A percentile compares a stretch with the other conserved stretches of the same genome.
These are phyloP conservation scores for Temnopleurus reevesii DNA, from an alignment of 53 echinoderm and acorn worm genomes.

Conservation along the genomic window DNA sequence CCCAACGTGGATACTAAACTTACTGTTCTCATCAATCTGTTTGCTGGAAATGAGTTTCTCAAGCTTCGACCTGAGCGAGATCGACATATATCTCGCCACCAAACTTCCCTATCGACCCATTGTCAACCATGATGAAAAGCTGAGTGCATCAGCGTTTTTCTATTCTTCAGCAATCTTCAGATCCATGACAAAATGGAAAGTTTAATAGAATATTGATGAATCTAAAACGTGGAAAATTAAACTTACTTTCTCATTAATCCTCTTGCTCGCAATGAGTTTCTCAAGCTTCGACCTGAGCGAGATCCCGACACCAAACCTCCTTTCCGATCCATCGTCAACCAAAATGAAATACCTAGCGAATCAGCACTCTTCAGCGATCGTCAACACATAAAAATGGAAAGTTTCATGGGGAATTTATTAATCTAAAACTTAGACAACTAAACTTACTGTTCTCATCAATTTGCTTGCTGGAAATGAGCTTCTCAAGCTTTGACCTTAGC, in stretches of 20 bases:
- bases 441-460: slow-evolving; percentile 67
- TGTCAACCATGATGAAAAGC: slow-evolving; percentile 94
- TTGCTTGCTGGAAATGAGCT: slow-evolving; percentile 75
- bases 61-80: slow-evolving; percentile 75
- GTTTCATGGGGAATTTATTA: too few species aligned
- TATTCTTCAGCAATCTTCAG: too few species aligned
- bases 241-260: slow-evolving; percentile 61
- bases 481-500: slow-evolving; percentile 81
- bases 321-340: slow-evolving; percentile 78
- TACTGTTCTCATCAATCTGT: slow-evolving; percentile 67
- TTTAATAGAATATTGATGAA: too few species aligned
- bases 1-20: too few species aligned
- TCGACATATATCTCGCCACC: slow-evolving; percentile 91
- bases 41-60: slow-evolving; percentile 84
- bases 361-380: too few species aligned
- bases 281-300: slow-evolving; percentile 74
- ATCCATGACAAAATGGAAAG: too few species aligned
- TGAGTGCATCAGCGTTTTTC: too few species aligned
- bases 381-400: too few species aligned
- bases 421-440: too few species aligned
- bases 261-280: slow-evolving; percentile 68
- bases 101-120: slow-evolving; percentile 79
- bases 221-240: too few species aligned
- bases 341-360: too few species aligned
- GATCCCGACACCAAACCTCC: slow-evolving; percentile 77